Evolutionary conservation across 2,888 invertebrate genomes (phyloP), one percentile per base, ranked within the genome.

Genomic region (Nesidiocoris tenuis): DNA sequence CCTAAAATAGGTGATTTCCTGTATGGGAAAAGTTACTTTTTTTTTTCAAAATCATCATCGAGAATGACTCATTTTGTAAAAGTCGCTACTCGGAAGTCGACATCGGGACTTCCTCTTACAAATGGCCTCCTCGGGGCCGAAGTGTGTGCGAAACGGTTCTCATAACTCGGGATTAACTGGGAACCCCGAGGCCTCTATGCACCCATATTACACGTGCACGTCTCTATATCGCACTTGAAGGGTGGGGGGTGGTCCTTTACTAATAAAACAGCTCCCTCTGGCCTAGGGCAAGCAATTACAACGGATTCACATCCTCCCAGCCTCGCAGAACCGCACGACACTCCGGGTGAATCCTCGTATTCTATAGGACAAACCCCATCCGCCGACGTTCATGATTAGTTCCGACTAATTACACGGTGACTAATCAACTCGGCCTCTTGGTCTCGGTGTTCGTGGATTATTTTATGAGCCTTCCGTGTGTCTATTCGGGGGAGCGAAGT

Each of bases 321-420:
- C 3, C 39, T 39, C 3, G 5, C 39, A 39, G 3, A 39, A 39
- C 39, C 39, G 39, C 39, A 39, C 39, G 12, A 39, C 39, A 39
- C 39, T 39, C 39, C 5, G 5, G 12, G 39, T 7, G 12, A 7
- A 3, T 12, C 3, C 3, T 3, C 39, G 39, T 39, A 39, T 39
- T 39, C 39, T 39, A 39, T 39, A 39, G 39, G 39, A 39, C 39
- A 39, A 39, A 39, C 39, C 39, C 39, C 39, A 39, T 39, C 39
- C 39, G 39, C 12, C 39, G 39, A 39, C 39, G 39, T 39, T 65
- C 19, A 39, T 65, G 39, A 65, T 65, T 65, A 65, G 65, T 65
- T 65, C 65, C 1, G 25, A 18, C 18, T 39, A 65, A 65, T 65
- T 65, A 65, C 65, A 18, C 16, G 25, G 64, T 24, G 64, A 24